phyloP scores from a whole-genome alignment of 1,140 invertebrate species.

The Achroia grisella region DNA sequence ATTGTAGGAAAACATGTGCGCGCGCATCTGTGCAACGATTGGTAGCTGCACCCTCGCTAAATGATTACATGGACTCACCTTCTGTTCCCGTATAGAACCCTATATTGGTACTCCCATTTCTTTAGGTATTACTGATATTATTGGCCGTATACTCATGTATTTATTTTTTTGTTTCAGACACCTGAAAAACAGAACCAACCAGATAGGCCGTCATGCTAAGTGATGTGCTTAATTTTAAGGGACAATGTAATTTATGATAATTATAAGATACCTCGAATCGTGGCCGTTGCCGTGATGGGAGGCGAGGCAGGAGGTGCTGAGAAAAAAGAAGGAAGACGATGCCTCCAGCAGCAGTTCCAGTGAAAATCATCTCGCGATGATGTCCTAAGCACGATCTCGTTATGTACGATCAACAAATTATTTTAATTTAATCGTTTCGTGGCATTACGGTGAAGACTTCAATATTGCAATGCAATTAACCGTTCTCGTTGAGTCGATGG shows the following conservation, averaged over 20 bases:
- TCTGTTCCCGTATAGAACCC: slow-evolving; percentile 17
- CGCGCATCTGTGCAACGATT: slow-evolving; percentile 39
- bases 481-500: slow-evolving; percentile 14
- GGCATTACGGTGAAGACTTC: slow-evolving; percentile 65
- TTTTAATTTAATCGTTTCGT: slow-evolving; percentile 59
- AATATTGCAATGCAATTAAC: slow-evolving; percentile 62
- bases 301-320: slow-evolving; percentile 6
- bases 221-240: slow-evolving; percentile 38
- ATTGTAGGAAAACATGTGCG: slow-evolving; percentile 21
- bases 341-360: slow-evolving; percentile 46
- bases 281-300: slow-evolving; percentile 10
- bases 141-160: slow-evolving; percentile 13
- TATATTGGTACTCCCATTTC: slow-evolving; percentile 7
- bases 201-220: slow-evolving; percentile 68
- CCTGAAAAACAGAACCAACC: slow-evolving; percentile 67
- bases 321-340: slow-evolving; percentile 2
- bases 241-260: slow-evolving; percentile 58
- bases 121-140: background rate
- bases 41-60: slow-evolving; percentile 20
- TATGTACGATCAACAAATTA: slow-evolving; percentile 56
- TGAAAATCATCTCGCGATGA: slow-evolving; percentile 62
- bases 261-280: slow-evolving; percentile 49
- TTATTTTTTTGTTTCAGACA: slow-evolving; percentile 68
- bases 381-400: slow-evolving; percentile 71
- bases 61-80: slow-evolving; percentile 18